Base-by-base conservation (phyloP, 2,113 vertebrate species). In the Carlito syrichta region DNA sequence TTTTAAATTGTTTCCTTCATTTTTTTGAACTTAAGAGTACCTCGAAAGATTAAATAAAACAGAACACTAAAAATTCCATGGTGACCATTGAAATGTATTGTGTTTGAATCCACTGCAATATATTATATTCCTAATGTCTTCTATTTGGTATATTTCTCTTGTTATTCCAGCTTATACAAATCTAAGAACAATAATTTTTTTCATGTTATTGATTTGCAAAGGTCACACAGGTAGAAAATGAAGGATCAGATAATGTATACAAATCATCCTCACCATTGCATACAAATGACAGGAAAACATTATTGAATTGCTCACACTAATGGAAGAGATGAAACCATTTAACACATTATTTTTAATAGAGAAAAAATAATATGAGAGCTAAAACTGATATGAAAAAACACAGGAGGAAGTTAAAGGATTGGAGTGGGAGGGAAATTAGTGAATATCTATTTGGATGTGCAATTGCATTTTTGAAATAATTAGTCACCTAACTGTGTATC, bases 401-500 rank as follows among this genome's bases (percentile, higher is more conserved):
- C 23, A 56, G 25, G 60, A 86, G 45, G 54, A 83, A 87, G 38
- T 89, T 96, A 71, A 89, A 19, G 32, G 16, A n/a, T 91, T 96
- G 22, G 43, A 83, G 73, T 91, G 78, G 94, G 76, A 95, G 69
- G 52, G 13, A 96, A 97, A 96, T 89, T 71, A 95, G 58, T 96
- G 86, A 77, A 22, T 38, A 82, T 83, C 43, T 95, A 68, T 96
- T 95, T 96, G 62, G 52, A 17, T 73, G 11, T 85, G 32, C 8
- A 87, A 11, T 62, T 95, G 27, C 74, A n/a, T 90, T 97, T 96
- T 76, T 38, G 12, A 89, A 93, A 93, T 93, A 93, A 95, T 96
- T 77, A 96, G 84, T 96, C 69, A 87, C n/a, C 71, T 95, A 94
- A 92, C 96, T 97, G 83, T 71, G 23, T 79, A 86, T 88, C 81